Conservation (phyloP, 2,113 vertebrate species). For the Dromas ardeola region DNA sequence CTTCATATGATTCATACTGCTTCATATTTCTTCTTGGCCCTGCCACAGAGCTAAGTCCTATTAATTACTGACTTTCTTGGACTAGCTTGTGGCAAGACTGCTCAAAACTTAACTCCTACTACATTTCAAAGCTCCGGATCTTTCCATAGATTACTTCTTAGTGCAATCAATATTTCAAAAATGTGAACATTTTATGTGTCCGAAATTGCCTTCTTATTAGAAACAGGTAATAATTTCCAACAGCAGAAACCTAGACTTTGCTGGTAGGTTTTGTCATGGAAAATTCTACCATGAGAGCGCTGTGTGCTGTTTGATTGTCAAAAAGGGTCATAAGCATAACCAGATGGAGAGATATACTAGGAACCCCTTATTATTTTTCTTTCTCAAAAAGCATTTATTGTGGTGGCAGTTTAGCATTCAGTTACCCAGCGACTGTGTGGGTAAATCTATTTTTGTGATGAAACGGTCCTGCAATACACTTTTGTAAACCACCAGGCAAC, state of each 20-base stretch:
- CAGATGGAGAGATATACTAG: background rate
- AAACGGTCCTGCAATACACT: background rate
- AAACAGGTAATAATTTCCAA: background rate
- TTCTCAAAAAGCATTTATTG: background rate
- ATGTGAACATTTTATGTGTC: background rate
- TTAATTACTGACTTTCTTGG: background rate
- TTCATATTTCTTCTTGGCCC: conserved; percentile 5
- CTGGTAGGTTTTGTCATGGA: background rate
- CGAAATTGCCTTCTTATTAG: background rate
- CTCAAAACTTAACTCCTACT: conserved; percentile 36
- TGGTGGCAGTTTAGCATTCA: background rate
- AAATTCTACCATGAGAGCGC: background rate
- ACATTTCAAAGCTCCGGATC: background rate
- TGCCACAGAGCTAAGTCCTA: background rate
- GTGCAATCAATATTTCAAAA: background rate
- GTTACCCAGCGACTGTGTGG: background rate
- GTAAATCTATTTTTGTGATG: background rate
- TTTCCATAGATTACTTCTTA: background rate
- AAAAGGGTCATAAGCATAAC: background rate
- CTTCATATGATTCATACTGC: background rate
- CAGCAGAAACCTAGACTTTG: background rate
- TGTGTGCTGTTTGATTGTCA: background rate
- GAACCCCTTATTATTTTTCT: background rate
- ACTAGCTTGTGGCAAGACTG: background rate
- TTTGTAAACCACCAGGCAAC: background rate